These are phyloP conservation scores for Pelochelys cantorii DNA, from an alignment of 2,797 vertebrate species.

Conservation along the genomic window DNA sequence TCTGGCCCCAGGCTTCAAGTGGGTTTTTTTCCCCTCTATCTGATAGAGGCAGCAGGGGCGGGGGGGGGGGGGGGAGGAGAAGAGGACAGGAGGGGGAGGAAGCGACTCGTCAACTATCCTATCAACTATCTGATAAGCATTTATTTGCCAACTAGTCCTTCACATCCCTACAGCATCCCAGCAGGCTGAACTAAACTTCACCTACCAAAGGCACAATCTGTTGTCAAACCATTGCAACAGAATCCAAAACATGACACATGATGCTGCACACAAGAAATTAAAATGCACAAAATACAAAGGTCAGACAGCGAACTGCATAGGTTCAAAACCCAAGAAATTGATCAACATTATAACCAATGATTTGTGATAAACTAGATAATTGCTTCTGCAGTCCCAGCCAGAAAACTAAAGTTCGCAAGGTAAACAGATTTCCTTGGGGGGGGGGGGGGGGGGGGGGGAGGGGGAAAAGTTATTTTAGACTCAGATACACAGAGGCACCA, in stretches of 20 bases:
- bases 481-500: not conserved
- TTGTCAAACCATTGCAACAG: not conserved
- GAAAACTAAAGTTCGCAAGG: not conserved
- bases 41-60: too few relatives aligned
- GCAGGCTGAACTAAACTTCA: not conserved
- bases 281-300: accelerated
- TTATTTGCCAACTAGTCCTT: too few relatives aligned
- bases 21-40: too few relatives aligned
- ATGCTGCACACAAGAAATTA: not conserved
- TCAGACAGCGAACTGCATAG: not conserved
- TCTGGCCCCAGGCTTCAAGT: too few relatives aligned
- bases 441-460: too few relatives aligned
- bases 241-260: not conserved
- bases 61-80: too few relatives aligned
- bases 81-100: too few relatives aligned
- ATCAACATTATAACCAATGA: not conserved
- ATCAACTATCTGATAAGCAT: too few relatives aligned
- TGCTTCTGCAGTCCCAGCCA: not conserved
- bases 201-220: not conserved
- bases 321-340: slow-evolving; percentile 8
- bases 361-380: not conserved
- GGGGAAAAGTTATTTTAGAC: not conserved
- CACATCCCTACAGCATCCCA: not conserved
- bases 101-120: too few relatives aligned
- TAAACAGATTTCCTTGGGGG: not conserved